Conservation (phyloP, 2,797 vertebrate species). For the Anas bahamensis region DNA sequence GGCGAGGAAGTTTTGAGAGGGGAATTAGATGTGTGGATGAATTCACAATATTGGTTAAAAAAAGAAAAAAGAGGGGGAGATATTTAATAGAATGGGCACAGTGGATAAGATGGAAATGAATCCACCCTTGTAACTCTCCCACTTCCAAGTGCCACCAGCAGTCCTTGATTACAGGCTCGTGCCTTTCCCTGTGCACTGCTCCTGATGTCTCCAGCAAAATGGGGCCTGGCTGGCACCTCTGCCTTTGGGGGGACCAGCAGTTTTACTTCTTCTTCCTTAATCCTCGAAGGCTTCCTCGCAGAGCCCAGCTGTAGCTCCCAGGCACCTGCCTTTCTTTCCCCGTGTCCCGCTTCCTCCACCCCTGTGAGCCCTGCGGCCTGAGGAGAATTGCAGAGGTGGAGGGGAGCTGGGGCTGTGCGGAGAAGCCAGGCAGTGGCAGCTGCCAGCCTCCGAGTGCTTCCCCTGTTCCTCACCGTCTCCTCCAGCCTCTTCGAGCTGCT, state of each 20-base stretch:
- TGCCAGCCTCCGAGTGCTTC: conserved; percentile 34
- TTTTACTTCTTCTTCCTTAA: not conserved
- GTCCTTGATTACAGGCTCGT: not conserved
- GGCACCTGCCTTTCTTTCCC: not conserved
- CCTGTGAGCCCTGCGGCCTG: not conserved
- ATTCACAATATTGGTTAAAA: not conserved
- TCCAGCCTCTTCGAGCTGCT: conserved; percentile 54
- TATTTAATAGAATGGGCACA: not conserved
- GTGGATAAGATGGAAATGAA: not conserved
- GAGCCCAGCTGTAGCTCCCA: not conserved
- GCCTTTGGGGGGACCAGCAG: not conserved
- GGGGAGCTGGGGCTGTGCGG: conserved; percentile 9
- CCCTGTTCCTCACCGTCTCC: conserved; percentile 39
- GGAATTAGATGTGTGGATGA: not conserved
- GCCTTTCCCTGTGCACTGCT: not conserved
- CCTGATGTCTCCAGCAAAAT: not conserved
- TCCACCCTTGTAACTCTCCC: not conserved
- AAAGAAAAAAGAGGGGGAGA: not conserved
- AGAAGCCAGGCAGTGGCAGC: conserved; percentile 43
- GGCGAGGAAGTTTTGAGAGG: not conserved
- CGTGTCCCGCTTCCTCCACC: not conserved
- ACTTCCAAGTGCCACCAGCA: not conserved
- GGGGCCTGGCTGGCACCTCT: not conserved
- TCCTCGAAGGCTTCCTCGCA: not conserved
- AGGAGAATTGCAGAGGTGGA: not conserved